These are phyloP conservation scores for Enteromius afrohamiltoni DNA, from an alignment of 2,797 vertebrate genomes.

Conservation along the genomic window DNA sequence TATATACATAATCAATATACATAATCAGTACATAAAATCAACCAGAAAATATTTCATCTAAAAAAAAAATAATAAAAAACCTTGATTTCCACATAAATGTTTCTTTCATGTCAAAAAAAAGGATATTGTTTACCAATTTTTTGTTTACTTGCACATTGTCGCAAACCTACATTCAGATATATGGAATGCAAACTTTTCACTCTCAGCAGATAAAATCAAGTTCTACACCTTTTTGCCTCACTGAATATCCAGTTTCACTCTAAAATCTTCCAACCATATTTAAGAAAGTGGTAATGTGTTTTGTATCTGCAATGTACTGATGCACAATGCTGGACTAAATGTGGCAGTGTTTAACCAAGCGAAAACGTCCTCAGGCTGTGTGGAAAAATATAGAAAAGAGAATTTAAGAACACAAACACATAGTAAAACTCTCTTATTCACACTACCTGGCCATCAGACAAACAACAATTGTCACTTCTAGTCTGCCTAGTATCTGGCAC, in stretches of 20 bases:
- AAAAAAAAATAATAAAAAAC: neutral
- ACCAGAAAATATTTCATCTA: neutral
- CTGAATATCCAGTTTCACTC: neutral
- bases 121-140: neutral
- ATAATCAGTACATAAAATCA: neutral
- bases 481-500: conserved; percentile 62
- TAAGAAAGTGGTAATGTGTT: neutral
- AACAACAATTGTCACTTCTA: conserved; percentile 68
- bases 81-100: neutral
- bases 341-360: neutral
- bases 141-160: neutral
- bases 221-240: neutral
- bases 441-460: conserved; percentile 64
- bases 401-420: conserved; percentile 1
- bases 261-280: neutral
- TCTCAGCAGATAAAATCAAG: neutral
- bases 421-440: neutral
- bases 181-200: neutral
- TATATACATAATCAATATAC: neutral
- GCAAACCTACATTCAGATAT: neutral
- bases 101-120: neutral
- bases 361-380: neutral
- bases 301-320: neutral
- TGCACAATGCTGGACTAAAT: neutral
- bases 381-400: neutral